These are phyloP conservation scores for Petrocephalus microphthalmus DNA, from an alignment of 2,113 vertebrate species.

Conservation along the genomic window DNA sequence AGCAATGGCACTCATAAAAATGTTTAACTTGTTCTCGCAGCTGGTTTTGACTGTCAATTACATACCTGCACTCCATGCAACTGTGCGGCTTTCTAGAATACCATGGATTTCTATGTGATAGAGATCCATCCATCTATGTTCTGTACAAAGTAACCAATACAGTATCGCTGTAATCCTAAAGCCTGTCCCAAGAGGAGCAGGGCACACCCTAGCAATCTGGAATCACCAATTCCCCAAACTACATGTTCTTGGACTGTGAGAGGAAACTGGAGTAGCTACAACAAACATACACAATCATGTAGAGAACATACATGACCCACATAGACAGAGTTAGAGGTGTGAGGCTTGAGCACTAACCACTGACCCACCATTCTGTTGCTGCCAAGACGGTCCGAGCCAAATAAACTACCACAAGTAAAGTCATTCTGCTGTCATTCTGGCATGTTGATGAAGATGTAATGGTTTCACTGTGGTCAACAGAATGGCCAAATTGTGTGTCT, in stretches of 20 bases:
- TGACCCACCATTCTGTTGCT: not conserved
- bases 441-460: not conserved
- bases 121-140: not conserved
- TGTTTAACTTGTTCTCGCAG: constrained; percentile 3
- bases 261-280: not conserved
- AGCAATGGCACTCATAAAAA: not conserved
- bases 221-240: not conserved
- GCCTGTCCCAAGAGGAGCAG: not conserved
- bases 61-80: not conserved
- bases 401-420: constrained; percentile 3
- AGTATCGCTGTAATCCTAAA: not conserved
- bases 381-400: not conserved
- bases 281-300: not conserved
- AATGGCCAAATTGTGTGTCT: not conserved
- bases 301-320: not conserved
- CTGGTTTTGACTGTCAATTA: constrained; percentile 1
- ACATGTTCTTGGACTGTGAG: not conserved
- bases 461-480: not conserved
- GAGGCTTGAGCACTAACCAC: not conserved
- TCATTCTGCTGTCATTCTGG: not conserved
- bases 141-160: not conserved
- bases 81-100: not conserved
- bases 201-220: not conserved
- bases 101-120: not conserved
- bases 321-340: not conserved